Evolutionary conservation across 2,113 vertebrate species (phyloP), one percentile per base, ranked within the genome.

Genomic region (Thunnus maccoyii): DNA sequence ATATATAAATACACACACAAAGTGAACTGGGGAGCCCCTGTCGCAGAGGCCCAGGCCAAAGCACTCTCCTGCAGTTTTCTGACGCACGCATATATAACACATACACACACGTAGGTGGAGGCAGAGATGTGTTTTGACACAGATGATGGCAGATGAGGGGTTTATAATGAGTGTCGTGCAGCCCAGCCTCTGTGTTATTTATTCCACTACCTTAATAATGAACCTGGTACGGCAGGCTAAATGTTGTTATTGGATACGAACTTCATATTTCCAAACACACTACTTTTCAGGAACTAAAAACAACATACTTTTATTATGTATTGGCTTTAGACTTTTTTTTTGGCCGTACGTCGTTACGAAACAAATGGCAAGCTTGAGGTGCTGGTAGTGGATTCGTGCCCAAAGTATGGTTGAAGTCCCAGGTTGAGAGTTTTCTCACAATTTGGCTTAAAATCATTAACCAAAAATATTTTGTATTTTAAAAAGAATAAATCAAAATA

Each of bases 11-110:
- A 75, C 41, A 48, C 47, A 54, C 20, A 88, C 85, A 70, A 36
- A 58, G 69, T 89, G 81, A 92, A 88, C 83, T 86, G 81, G 91
- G 91, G 88, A 92, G 89, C 82, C 90, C 90, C 92, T 90, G 88
- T 90, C 51, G 18, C 78, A 52, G 86, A 89, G 80, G 87, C 87
- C 86, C 79, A 70, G 67, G 68, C 83, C 50, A 27, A 67, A 74
- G 76, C 76, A 51, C 75, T 76, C 77, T 72, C 68, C 77, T 83
- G 79, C 82, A 72, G 76, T 30, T 88, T 82, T 84, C 60, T 86
- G 76, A 87, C 58, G 36, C 68, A 82, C 8, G 10, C 75, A 56
- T 80, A 65, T 63, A 72, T 63, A 86, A 79, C 76, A 72, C 68
- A 22, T 22, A 76, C 76, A 69, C 60, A 51, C 36, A 70, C 3